These are phyloP conservation scores for Morpho deidamia DNA, from an alignment of 2,888 invertebrate species.

Conservation along the genomic window DNA sequence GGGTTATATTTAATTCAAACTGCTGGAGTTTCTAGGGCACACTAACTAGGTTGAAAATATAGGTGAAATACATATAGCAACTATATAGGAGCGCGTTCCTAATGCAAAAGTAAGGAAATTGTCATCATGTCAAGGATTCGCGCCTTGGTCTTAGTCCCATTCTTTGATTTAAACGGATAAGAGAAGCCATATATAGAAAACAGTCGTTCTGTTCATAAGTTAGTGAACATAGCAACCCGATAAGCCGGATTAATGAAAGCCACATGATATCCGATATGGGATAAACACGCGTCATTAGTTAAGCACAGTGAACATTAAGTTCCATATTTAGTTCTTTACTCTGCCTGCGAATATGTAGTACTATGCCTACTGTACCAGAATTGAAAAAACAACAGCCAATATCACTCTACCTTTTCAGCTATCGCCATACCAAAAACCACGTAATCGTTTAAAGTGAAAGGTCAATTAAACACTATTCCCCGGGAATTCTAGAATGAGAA, in stretches of 20 bases:
- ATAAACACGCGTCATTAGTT: not conserved
- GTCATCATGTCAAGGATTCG: constrained; percentile 20
- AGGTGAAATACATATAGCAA: not conserved
- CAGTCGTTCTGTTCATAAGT: constrained; percentile 11
- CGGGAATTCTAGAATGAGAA: too few species aligned
- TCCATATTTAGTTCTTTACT: too few species aligned
- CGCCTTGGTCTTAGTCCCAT: constrained; percentile 19
- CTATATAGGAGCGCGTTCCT: not conserved
- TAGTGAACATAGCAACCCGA: constrained; percentile 8
- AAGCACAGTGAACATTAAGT: too few species aligned
- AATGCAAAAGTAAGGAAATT: not conserved
- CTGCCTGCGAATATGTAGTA: too few species aligned
- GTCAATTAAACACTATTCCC: too few species aligned
- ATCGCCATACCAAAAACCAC: too few species aligned
- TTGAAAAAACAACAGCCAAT: too few species aligned
- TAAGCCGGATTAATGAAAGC: constrained; percentile 15
- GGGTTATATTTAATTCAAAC: constrained; percentile 26
- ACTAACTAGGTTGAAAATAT: constrained; percentile 15
- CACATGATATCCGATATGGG: constrained; percentile 10
- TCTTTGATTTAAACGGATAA: constrained; percentile 18
- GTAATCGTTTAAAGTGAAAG: too few species aligned
- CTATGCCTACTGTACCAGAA: too few species aligned
- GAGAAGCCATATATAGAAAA: constrained; percentile 19
- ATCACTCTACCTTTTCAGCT: too few species aligned
- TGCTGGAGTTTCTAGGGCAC: constrained; percentile 4